A percentile compares a stretch with the other conserved stretches of the same genome.
phyloP scores from a whole-genome alignment of 1,140 invertebrate species.

The Aphaenogaster ashmeadi region DNA sequence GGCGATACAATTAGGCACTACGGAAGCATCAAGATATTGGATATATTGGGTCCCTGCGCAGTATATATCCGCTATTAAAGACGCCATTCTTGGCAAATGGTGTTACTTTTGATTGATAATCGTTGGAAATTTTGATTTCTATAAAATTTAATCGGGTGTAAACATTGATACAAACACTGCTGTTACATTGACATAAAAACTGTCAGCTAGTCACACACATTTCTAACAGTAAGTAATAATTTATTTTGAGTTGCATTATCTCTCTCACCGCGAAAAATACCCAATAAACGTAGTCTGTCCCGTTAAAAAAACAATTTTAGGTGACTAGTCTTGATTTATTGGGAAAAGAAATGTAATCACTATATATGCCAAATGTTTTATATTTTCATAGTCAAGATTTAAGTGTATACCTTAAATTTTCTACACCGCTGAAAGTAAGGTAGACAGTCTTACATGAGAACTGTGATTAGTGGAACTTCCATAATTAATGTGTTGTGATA shows the following conservation, averaged over 20 bases:
- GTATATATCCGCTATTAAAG: slow-evolving; percentile 97
- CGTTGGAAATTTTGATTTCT: slow-evolving; percentile 69
- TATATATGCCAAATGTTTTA: slow-evolving; percentile 48
- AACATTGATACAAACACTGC: slow-evolving; percentile 82
- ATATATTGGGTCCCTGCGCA: slow-evolving; percentile 98
- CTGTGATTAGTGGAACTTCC: slow-evolving; percentile 66
- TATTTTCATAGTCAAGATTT: slow-evolving; percentile 58
- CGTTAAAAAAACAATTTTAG: slow-evolving; percentile 59
- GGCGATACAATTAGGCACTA: slow-evolving; percentile 95
- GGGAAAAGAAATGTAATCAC: slow-evolving; percentile 42
- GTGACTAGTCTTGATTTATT: slow-evolving; percentile 60
- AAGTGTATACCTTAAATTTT: slow-evolving; percentile 40
- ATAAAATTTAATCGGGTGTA: slow-evolving; percentile 77
- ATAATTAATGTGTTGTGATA: slow-evolving; percentile 67
- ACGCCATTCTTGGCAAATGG: slow-evolving; percentile 96
- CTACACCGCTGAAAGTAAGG: slow-evolving; percentile 35
- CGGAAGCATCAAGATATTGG: slow-evolving; percentile 96
- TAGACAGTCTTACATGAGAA: slow-evolving; percentile 51
- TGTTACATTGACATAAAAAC: slow-evolving; percentile 69
- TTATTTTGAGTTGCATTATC: slow-evolving; percentile 78
- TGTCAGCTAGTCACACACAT: slow-evolving; percentile 84
- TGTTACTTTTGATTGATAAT: slow-evolving; percentile 90
- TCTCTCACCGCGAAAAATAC: slow-evolving; percentile 65
- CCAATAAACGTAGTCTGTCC: slow-evolving; percentile 70
- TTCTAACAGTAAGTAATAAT: slow-evolving; percentile 83